A percentile compares a stretch with the other conserved stretches of the same genome.
These are phyloP conservation scores for Rhinolophus ferrumequinum DNA, from an alignment of 2,113 vertebrate genomes.

Conservation along the genomic window DNA sequence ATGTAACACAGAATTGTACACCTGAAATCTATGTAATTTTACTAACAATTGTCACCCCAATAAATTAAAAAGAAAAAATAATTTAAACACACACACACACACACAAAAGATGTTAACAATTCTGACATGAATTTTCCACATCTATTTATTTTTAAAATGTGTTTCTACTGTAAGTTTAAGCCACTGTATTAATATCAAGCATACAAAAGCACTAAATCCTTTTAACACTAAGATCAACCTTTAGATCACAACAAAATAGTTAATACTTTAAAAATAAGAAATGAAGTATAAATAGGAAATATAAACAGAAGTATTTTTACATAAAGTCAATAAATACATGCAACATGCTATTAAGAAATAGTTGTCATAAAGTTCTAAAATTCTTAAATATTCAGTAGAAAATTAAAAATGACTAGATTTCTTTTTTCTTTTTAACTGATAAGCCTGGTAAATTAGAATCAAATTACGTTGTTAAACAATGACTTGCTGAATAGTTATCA, in stretches of 20 bases:
- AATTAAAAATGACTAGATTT: conserved; percentile 10
- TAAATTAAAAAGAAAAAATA: too few species aligned
- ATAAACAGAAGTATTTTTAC: conserved; percentile 29
- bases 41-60: too few species aligned
- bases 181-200: conserved; percentile 26
- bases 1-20: too few species aligned
- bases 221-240: conserved; percentile 23
- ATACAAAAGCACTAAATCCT: conserved; percentile 57
- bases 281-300: conserved; percentile 34
- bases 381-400: conserved; percentile 29
- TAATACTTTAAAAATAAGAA: conserved; percentile 48
- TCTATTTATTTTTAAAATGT: conserved; percentile 52
- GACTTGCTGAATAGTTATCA: not conserved
- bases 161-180: conserved; percentile 51
- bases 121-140: conserved; percentile 32
- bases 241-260: conserved; percentile 45
- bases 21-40: too few species aligned
- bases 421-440: not conserved
- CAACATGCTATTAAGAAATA: not conserved
- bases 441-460: conserved; percentile 45
- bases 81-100: too few species aligned
- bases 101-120: conserved; percentile 58
- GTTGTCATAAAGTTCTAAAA: conserved; percentile 20
- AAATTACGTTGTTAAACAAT: conserved; percentile 33
- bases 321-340: conserved; percentile 45